Evolutionary conservation across 2,888 invertebrate species (phyloP).

Genomic region (Pharmacophagus antenor): DNA sequence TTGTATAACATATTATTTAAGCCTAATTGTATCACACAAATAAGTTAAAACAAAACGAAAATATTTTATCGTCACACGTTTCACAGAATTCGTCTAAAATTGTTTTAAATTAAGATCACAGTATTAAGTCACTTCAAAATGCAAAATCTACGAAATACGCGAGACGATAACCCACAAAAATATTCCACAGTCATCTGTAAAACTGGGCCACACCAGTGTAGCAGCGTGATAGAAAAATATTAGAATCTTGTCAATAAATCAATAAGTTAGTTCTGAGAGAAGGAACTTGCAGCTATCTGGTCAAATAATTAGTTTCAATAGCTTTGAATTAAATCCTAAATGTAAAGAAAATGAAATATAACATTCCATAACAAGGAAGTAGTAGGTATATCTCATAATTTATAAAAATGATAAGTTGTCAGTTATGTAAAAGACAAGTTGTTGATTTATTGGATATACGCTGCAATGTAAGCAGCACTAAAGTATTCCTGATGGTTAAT

Average conservation of each 20-base stretch:
- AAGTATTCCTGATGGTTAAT: constrained; percentile 51
- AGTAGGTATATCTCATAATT: constrained; percentile 38
- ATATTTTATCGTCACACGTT: constrained; percentile 61
- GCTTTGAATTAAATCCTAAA: constrained; percentile 33
- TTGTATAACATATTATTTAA: constrained; percentile 56
- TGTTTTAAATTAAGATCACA: constrained; percentile 81
- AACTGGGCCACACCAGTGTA: constrained; percentile 62
- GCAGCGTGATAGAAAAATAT: constrained; percentile 44
- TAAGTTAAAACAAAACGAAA: constrained; percentile 64
- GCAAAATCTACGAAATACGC: constrained; percentile 69
- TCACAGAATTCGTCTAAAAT: constrained; percentile 75
- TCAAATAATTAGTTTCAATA: constrained; percentile 39
- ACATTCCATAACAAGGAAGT: constrained; percentile 34
- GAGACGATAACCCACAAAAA: constrained; percentile 66
- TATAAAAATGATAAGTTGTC: constrained; percentile 42
- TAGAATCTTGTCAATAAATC: constrained; percentile 60
- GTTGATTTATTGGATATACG: constrained; percentile 44
- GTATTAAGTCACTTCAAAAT: constrained; percentile 78
- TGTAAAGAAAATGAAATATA: constrained; percentile 35
- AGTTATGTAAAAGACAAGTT: constrained; percentile 50
- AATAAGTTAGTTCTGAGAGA: constrained; percentile 51
- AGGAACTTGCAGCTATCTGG: constrained; percentile 42
- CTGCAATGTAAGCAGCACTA: constrained; percentile 49
- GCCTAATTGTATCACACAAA: constrained; percentile 74
- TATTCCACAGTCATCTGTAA: constrained; percentile 78